Conservation (phyloP, 2,888 invertebrate species). For the Gerosis bhagava region DNA sequence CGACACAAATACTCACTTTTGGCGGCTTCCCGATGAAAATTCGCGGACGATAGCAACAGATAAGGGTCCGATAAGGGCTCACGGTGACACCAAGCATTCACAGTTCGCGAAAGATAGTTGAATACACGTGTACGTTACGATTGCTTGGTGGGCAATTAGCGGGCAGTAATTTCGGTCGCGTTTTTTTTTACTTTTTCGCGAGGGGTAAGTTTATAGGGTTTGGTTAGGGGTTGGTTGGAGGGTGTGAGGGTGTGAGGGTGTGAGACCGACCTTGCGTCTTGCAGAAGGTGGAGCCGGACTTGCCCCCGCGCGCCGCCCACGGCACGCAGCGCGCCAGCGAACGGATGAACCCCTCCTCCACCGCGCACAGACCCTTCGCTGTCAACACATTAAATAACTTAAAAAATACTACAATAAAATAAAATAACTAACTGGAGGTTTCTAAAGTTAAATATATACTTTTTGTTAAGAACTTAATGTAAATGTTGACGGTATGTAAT, state of each 20-base stretch:
- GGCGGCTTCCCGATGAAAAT: constrained; percentile 28
- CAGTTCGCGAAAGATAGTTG: constrained; percentile 15
- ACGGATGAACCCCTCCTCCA: constrained; percentile 87
- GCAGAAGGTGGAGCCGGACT: constrained; percentile 97
- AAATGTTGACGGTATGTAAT: too few relatives aligned
- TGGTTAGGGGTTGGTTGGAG: constrained; percentile 5
- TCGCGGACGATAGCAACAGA: constrained; percentile 35
- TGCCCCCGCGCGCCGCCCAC: constrained; percentile 98
- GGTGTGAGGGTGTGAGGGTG: constrained; percentile 14
- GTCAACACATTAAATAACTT: too few relatives aligned
- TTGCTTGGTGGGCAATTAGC: too few relatives aligned
- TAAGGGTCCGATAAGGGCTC: constrained; percentile 55
- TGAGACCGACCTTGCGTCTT: constrained; percentile 91
- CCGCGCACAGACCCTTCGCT: constrained; percentile 62
- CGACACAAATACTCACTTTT: constrained; percentile 28
- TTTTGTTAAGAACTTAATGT: too few relatives aligned
- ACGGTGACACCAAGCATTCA: constrained; percentile 29
- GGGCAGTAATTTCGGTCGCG: too few relatives aligned
- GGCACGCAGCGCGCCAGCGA: constrained; percentile 92
- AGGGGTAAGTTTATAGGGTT: too few relatives aligned
- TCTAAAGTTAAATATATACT: too few relatives aligned
- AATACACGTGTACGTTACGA: constrained; percentile 28
- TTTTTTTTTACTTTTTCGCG: neutral
- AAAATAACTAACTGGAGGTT: too few relatives aligned
- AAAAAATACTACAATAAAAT: too few relatives aligned